Evolutionary conservation across 2,113 vertebrate species (phyloP), one percentile per base, ranked within the genome.

Genomic region (Cryptotis parvus): DNA sequence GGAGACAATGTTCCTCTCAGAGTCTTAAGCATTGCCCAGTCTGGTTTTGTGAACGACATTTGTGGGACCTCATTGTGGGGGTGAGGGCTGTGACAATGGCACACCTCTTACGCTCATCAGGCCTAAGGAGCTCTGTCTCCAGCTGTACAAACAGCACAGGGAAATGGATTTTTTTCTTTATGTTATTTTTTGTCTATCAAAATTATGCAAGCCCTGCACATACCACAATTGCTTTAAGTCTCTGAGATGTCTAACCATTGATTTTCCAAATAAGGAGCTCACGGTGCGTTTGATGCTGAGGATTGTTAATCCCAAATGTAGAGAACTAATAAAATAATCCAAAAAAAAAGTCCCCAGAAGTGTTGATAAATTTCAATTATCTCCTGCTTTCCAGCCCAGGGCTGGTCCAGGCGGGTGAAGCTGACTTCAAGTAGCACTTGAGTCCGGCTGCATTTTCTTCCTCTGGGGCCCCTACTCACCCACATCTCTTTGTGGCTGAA

Each of bases 281-380:
- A 97, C 96, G 95, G 98, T 94, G 95, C 94, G 98, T 99, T 98
- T 99, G 98, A 99, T 99, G 97, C 96, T 35, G 96, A 93, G 97
- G 98, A 98, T 98, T 97, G 96, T 96, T 98, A 98, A 98, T 97
- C 97, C 97, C 97, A 97, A 97, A 98, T 89, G 96, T 97, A 95
- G 94, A 98, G 97, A 98, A 98, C 97, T 96, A 98, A 98, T 98
- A 98, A 98, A 97, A 97, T 96, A 98, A 98, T 97, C 97, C 98
- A 97, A 55, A 55, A 55, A 55, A 58, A 98, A 98, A 97, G 96
- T 85, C 97, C 97, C 98, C 98, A 98, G 97, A 96, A 97, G 98
- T 98, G 98, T 99, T 99, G 98, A 98, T 98, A 98, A 97, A 97
- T 98, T 99, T 98, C 97, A 98, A 98, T 98, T 98, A 98, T 98